Percentiles rank a stretch among this genome's conserved stretches.
Evolutionary conservation across 2,113 vertebrate species (phyloP).

Genomic region (Myrmecophaga tridactyla): DNA sequence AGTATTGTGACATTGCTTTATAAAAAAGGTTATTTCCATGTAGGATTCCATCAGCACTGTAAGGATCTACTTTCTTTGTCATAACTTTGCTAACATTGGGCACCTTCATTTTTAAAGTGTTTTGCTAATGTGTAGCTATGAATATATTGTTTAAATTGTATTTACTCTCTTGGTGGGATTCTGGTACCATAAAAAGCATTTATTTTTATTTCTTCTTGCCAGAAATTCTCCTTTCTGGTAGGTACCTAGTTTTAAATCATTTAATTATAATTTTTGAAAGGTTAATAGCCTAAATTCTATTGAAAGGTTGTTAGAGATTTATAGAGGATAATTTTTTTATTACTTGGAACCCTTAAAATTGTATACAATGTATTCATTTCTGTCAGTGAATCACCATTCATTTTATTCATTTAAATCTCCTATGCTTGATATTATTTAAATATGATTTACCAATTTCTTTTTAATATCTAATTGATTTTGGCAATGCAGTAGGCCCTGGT

Average conservation of each 20-base stretch:
- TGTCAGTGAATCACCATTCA: background rate
- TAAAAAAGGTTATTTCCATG: background rate
- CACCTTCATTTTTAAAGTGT: background rate
- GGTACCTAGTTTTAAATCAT: conserved; percentile 30
- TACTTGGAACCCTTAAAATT: conserved; percentile 11
- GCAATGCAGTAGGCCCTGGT: background rate
- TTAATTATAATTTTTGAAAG: conserved; percentile 19
- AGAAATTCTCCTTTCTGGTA: conserved; percentile 16
- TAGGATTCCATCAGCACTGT: background rate
- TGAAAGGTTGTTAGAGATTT: background rate
- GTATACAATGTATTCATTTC: background rate
- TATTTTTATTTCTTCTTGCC: conserved; percentile 29
- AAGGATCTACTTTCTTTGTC: background rate
- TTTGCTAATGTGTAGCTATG: background rate
- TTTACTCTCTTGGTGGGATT: background rate
- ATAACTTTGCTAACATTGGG: background rate
- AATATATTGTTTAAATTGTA: background rate
- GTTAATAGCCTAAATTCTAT: background rate
- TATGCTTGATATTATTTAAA: conserved; percentile 29
- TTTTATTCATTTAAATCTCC: background rate
- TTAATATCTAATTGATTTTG: background rate
- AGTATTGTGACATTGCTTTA: background rate
- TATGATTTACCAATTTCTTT: background rate
- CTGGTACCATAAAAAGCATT: background rate
- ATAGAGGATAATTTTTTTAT: background rate